Evolutionary conservation across 2,888 invertebrate genomes (phyloP), one percentile per base, ranked within the genome.

Genomic region (Dryocosmus kuriphilus): DNA sequence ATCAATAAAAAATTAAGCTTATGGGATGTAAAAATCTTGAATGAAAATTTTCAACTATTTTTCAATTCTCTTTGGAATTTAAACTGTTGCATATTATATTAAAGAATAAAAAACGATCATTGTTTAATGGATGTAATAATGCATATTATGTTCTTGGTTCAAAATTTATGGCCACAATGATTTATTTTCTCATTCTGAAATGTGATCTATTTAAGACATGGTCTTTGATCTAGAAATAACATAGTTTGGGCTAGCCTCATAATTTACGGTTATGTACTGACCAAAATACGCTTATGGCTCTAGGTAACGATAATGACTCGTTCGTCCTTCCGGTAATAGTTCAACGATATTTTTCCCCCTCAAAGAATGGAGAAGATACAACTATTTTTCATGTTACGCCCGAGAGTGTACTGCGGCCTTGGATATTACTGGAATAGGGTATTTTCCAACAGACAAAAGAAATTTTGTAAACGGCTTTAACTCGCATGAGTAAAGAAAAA

Each of bases 151-250:
- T 51, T 7, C 6, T 51, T 51, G 8, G 51, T n/a, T 51, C n/a
- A n/a, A n/a, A 51, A 51, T 51, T 51, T n/a, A 51, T 51, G n/a
- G n/a, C n/a, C n/a, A n/a, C 51, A 51, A 51, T n/a, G 51, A 51
- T 7, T 8, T n/a, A 51, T 1, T 51, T 51, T n/a, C 51, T 19
- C 8, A 19, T 19, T 51, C 8, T 51, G 8, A 51, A 51, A n/a
- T n/a, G 7, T n/a, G n/a, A 41, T 41, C 2, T 41, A 41, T 14
- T 2, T 41, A 16, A 41, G 41, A 16, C 51, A n/a, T 4, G 8
- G 51, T 51, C 51, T 51, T 51, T 51, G 51, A 51, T 51, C 51
- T 51, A 51, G n/a, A 51, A 51, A 51, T 51, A 51, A 51, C n/a
- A 51, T 19, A 51, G 51, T 51, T 51, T 51, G 2, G n/a, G n/a